These are phyloP conservation scores for Chaenodraco wilsoni DNA, from an alignment of 2,797 vertebrate genomes.

Conservation along the genomic window DNA sequence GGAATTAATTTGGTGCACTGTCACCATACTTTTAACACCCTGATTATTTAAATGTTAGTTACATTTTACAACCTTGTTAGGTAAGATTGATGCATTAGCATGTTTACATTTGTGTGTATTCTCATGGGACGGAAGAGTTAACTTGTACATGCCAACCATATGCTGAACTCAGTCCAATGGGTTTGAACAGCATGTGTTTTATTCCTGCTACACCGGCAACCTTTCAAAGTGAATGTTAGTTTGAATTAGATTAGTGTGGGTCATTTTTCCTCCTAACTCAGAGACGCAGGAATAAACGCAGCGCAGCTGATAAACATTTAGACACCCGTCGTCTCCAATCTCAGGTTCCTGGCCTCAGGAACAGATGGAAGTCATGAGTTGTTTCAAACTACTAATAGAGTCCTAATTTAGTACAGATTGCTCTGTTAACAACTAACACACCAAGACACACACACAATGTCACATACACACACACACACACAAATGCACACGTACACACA, in stretches of 20 bases:
- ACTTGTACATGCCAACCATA: constrained; percentile 48
- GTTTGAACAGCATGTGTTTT: constrained; percentile 67
- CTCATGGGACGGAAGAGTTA: constrained; percentile 42
- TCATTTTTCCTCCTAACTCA: constrained; percentile 77
- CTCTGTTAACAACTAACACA: constrained; percentile 42
- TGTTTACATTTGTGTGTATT: constrained; percentile 52
- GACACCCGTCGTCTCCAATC: constrained; percentile 85
- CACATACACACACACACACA: not conserved
- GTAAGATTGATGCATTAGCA: constrained; percentile 45
- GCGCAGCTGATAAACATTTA: constrained; percentile 84
- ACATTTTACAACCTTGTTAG: constrained; percentile 26
- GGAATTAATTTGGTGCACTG: constrained; percentile 12
- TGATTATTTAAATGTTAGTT: constrained; percentile 26
- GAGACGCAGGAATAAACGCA: constrained; percentile 79
- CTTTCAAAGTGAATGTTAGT: constrained; percentile 80
- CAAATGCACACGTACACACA: constrained; percentile 14
- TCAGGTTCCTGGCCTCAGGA: constrained; percentile 64
- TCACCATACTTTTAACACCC: constrained; percentile 29
- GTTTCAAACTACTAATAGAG: constrained; percentile 77
- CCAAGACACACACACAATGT: too few species aligned
- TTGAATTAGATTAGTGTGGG: constrained; percentile 81
- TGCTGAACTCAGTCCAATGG: constrained; percentile 46
- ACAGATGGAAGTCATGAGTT: constrained; percentile 81
- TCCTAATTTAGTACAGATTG: constrained; percentile 79
- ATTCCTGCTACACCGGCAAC: constrained; percentile 66